phyloP scores from a whole-genome alignment of 1,140 invertebrate genomes.

The Brachionus manjavacas region DNA sequence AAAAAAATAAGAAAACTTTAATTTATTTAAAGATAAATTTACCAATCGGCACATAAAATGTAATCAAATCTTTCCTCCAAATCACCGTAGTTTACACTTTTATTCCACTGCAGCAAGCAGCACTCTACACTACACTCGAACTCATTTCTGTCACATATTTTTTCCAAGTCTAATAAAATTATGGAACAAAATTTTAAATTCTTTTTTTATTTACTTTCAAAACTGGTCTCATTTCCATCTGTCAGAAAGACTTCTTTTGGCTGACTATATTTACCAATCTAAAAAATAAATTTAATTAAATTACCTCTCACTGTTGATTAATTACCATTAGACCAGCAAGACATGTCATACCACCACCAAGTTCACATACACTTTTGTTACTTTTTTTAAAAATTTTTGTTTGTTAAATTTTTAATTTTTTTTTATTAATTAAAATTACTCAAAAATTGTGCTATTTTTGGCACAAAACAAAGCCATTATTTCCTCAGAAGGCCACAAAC shows the following conservation, averaged over 20 bases:
- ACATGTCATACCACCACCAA: conserved; percentile 77
- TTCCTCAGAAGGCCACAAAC: conserved; percentile 81
- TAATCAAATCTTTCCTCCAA: conserved; percentile 62
- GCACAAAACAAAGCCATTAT: conserved; percentile 71
- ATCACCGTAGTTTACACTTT: conserved; percentile 45
- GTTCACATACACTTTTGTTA: conserved; percentile 67
- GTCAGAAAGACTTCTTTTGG: conserved; percentile 61
- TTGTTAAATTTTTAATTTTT: conserved; percentile 39
- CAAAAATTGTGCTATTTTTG: conserved; percentile 65
- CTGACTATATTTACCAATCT: conserved; percentile 51
- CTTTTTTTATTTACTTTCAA: conserved; percentile 62
- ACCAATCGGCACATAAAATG: conserved; percentile 71
- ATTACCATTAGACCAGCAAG: conserved; percentile 69
- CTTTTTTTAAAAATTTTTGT: conserved; percentile 47
- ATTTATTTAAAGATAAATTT: not conserved
- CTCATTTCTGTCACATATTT: conserved; percentile 49
- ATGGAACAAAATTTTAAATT: not conserved
- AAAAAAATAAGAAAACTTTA: not conserved
- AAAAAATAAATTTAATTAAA: not conserved
- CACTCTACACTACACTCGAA: conserved; percentile 31
- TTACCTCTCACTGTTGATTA: conserved; percentile 56
- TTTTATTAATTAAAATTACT: conserved; percentile 45
- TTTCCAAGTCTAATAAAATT: conserved; percentile 65
- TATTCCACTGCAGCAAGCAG: conserved; percentile 49
- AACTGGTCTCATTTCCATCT: conserved; percentile 72